These are phyloP conservation scores for Synchiropus splendidus DNA, from an alignment of 2,113 vertebrate genomes.

Conservation along the genomic window DNA sequence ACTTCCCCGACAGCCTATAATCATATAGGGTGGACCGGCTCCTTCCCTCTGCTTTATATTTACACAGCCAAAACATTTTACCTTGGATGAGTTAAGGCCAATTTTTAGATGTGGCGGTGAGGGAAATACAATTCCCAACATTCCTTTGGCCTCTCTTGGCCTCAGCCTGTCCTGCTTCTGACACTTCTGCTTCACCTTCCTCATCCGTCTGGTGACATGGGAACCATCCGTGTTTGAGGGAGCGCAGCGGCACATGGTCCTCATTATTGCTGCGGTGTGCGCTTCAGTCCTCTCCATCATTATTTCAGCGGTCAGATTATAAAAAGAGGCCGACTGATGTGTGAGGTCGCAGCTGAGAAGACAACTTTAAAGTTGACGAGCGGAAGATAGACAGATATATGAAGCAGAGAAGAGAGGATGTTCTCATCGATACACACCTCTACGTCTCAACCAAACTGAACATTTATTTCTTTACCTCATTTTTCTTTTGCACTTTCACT, in stretches of 20 bases:
- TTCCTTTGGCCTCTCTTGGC: conserved; percentile 50
- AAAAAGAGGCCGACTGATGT: conserved; percentile 43
- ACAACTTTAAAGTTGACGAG: conserved; percentile 7
- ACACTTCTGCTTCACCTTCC: too few relatives aligned
- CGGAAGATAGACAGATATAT: conserved; percentile 10
- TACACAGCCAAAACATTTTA: conserved; percentile 54
- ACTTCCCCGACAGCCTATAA: conserved; percentile 47
- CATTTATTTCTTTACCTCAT: too few relatives aligned
- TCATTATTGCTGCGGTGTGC: conserved; percentile 32
- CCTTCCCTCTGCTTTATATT: conserved; percentile 55
- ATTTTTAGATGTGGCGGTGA: conserved; percentile 44
- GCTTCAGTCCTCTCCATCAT: conserved; percentile 33
- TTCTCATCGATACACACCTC: neutral
- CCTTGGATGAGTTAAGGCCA: conserved; percentile 2
- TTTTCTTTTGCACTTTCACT: too few relatives aligned
- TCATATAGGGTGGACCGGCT: conserved; percentile 62
- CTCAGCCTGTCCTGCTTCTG: conserved; percentile 10
- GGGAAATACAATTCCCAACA: conserved; percentile 45
- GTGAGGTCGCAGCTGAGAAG: conserved; percentile 17
- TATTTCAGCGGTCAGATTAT: conserved; percentile 29
- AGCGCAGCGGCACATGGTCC: conserved; percentile 33
- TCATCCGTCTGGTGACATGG: conserved; percentile 7
- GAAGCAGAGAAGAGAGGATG: neutral
- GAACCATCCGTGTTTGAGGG: conserved; percentile 17
- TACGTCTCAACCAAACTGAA: too few relatives aligned